Conservation (phyloP, 1,140 invertebrate genomes). For the Lepidostoma basale region DNA sequence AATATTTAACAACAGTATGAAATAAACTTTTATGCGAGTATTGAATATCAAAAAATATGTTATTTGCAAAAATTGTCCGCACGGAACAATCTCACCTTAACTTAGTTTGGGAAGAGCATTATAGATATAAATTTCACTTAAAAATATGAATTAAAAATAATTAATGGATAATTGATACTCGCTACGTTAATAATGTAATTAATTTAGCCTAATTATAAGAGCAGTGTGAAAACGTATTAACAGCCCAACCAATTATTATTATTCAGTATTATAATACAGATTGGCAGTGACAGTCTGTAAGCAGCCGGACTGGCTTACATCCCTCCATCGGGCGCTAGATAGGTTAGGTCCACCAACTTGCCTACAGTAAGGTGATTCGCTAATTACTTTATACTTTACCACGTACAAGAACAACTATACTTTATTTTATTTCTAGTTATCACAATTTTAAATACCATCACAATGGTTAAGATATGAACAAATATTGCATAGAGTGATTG, state of each 20-base stretch:
- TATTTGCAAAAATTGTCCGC: conserved; percentile 29
- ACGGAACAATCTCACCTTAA: conserved; percentile 28
- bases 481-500: conserved; percentile 15
- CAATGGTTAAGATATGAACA: conserved; percentile 16
- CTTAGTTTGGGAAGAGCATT: conserved; percentile 36
- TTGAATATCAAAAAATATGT: conserved; percentile 25
- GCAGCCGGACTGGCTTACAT: neutral
- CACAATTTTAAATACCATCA: conserved; percentile 24
- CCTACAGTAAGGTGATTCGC: neutral
- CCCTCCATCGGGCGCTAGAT: neutral
- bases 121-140: conserved; percentile 40
- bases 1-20: conserved; percentile 26
- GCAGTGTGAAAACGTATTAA: conserved; percentile 10
- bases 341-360: neutral
- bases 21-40: conserved; percentile 24
- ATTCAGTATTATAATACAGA: conserved; percentile 3
- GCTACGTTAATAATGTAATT: conserved; percentile 42
- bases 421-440: conserved; percentile 17
- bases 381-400: too few relatives aligned
- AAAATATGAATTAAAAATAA: conserved; percentile 40
- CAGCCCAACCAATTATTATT: neutral
- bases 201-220: conserved; percentile 33
- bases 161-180: conserved; percentile 37
- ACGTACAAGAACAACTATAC: neutral
- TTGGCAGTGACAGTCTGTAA: conserved; percentile 17